Conservation (phyloP, 2,797 vertebrate species). For the Pantherophis vulpinus region DNA sequence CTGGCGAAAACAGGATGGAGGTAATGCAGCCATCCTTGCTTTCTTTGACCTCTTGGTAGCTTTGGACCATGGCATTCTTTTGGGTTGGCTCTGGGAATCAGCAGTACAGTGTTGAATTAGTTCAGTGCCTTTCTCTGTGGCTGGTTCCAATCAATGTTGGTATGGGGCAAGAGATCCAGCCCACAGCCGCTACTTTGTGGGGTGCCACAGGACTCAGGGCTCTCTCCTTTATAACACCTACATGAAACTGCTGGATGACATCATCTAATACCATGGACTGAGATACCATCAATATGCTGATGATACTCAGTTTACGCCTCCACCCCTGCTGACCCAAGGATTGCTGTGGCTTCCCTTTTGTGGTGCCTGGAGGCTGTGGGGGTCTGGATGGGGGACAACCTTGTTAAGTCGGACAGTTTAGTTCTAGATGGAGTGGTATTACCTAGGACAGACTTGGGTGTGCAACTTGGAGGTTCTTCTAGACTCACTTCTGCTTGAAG, state of each 20-base stretch:
- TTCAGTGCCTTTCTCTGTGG: not conserved
- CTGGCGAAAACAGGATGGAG: not conserved
- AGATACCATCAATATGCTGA: not conserved
- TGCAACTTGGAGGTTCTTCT: not conserved
- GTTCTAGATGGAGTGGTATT: not conserved
- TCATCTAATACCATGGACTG: not conserved
- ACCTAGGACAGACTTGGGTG: not conserved
- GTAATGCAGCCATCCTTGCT: not conserved
- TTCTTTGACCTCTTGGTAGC: not conserved
- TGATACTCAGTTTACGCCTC: not conserved
- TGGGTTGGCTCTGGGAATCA: not conserved
- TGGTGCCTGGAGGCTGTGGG: too few species aligned
- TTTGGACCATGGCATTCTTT: not conserved
- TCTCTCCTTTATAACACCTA: not conserved
- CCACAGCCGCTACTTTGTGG: too few species aligned
- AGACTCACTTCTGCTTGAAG: not conserved
- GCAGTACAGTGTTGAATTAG: not conserved
- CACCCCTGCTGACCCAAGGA: too few species aligned
- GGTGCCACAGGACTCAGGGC: not conserved
- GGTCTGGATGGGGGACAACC: not conserved
- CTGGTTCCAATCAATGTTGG: too few species aligned
- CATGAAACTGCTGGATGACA: not conserved
- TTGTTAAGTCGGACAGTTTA: not conserved
- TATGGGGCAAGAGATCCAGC: too few species aligned
- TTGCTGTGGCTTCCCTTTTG: too few species aligned